Evolutionary conservation across 2,113 vertebrate genomes (phyloP), one percentile per base, ranked within the genome.

Genomic region (Erythrolamprus reginae): DNA sequence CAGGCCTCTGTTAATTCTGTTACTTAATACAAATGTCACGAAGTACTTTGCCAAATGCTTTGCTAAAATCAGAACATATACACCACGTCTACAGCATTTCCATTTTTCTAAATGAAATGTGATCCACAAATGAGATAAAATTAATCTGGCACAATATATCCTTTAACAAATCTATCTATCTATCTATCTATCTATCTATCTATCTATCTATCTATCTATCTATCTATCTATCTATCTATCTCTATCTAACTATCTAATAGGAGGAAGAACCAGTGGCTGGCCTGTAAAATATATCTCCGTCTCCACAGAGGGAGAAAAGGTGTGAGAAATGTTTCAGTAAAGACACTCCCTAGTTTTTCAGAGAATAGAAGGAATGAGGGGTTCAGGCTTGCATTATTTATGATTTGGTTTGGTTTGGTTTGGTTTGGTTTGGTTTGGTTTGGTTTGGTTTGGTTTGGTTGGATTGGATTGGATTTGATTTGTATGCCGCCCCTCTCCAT

Each of bases 221-320:
- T 55, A 1, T 0, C 53, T 58, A 1, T 0, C 55, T 26, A 8
- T 9, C 55, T 24, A 2, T 9, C 23, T 56, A 7, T 3, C 7
- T 56, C 55, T 56, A 3, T 58, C 56, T 26, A 24, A n/a, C n/a
- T n/a, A n/a, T n/a, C n/a, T n/a, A 19, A 70, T 19, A 38, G 15
- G n/a, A 33, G 65, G 15, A 19, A 70, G n/a, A 70, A 15, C n/a
- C 5, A 7, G 2, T 38, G n/a, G 65, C n/a, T 33, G 65, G n/a
- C 5, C n/a, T 38, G 15, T 70, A 70, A 70, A 70, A 70, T 13
- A 3, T 70, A 70, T 38, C 15, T 61, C 26, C 24, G 10, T n/a
- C 58, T 65, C 15, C 65, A 70, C n/a, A 38, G 65, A 70, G 38
- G 65, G 15, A 70, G 5, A 38, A 70, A 33, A 19, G 65, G 65